These are phyloP conservation scores for Neodontobutis hainanensis DNA, from an alignment of 2,113 vertebrate genomes.

Conservation along the genomic window DNA sequence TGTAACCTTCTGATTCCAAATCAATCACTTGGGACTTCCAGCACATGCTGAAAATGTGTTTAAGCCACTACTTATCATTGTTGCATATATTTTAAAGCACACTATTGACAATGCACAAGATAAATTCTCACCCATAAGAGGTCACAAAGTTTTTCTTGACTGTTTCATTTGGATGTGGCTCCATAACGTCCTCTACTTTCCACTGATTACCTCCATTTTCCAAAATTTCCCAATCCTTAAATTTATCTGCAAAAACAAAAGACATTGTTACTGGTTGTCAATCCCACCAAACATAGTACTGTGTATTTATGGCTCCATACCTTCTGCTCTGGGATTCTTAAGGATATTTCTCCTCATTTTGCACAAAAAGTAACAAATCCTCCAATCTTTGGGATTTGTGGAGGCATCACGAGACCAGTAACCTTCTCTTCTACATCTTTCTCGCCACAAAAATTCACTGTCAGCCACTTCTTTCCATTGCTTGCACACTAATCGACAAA, in stretches of 20 bases:
- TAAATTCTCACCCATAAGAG: slow-evolving; percentile 67
- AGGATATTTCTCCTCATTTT: slow-evolving; percentile 74
- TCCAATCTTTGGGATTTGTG: slow-evolving; percentile 63
- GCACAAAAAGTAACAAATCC: slow-evolving; percentile 68
- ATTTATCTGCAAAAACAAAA: slow-evolving; percentile 40
- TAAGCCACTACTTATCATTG: not conserved
- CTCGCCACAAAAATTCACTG: slow-evolving; percentile 71
- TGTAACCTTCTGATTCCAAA: slow-evolving; percentile 71
- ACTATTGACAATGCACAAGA: not conserved
- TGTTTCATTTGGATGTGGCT: slow-evolving; percentile 52
- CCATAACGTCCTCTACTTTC: slow-evolving; percentile 31
- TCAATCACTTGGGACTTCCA: slow-evolving; percentile 74
- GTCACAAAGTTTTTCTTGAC: slow-evolving; percentile 74
- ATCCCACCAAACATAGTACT: too few species aligned
- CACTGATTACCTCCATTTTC: slow-evolving; percentile 70
- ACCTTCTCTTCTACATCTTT: slow-evolving; percentile 72
- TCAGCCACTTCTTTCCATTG: slow-evolving; percentile 75
- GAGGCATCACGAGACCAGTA: slow-evolving; percentile 7
- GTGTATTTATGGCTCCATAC: slow-evolving; percentile 46
- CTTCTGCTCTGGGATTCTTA: slow-evolving; percentile 71
- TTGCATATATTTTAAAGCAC: not conserved
- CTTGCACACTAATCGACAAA: slow-evolving; percentile 70
- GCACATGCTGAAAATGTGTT: slow-evolving; percentile 59
- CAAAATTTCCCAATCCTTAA: slow-evolving; percentile 61
- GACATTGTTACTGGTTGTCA: not conserved